Percentiles rank a stretch among this genome's conserved stretches.
phyloP scores from a whole-genome alignment of 2,888 invertebrate species.

The Hesperia comma region DNA sequence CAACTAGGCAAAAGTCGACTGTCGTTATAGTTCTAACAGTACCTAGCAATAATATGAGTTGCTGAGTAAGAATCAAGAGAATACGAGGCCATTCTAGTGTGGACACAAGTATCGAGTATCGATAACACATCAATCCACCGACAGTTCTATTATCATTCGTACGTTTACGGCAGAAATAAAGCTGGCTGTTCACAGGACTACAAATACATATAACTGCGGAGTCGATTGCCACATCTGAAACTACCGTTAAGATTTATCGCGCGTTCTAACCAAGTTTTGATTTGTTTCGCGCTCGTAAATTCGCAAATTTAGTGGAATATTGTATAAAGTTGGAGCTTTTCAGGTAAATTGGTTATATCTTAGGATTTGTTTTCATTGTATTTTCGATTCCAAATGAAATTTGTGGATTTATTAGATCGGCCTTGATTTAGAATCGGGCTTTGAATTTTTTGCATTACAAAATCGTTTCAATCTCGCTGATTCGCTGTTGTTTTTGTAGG shows the following conservation, averaged over 20 bases:
- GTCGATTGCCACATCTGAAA: slow-evolving; percentile 58
- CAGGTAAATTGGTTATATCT: slow-evolving; percentile 33
- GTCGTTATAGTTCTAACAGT: too few species aligned
- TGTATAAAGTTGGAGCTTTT: slow-evolving; percentile 43
- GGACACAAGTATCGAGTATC: slow-evolving; percentile 3
- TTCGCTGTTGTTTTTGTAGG: not conserved
- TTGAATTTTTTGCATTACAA: slow-evolving; percentile 4
- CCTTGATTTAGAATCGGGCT: slow-evolving; percentile 6
- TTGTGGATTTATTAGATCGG: slow-evolving; percentile 21
- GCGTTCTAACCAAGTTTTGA: slow-evolving; percentile 69
- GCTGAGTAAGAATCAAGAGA: not conserved
- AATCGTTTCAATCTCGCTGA: not conserved
- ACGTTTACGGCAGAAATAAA: not conserved
- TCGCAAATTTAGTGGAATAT: slow-evolving; percentile 54
- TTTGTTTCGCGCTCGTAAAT: slow-evolving; percentile 70
- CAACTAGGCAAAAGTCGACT: too few species aligned
- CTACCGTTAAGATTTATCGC: slow-evolving; percentile 71
- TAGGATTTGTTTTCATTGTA: slow-evolving; percentile 29
- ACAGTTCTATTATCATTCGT: not conserved
- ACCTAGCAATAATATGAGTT: not conserved
- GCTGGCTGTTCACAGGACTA: slow-evolving; percentile 15
- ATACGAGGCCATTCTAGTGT: not conserved
- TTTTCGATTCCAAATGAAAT: slow-evolving; percentile 32
- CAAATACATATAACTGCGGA: slow-evolving; percentile 15
- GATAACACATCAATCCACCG: not conserved